These are phyloP conservation scores for Papilio polytes DNA, from an alignment of 1,140 invertebrate species.

Conservation along the genomic window DNA sequence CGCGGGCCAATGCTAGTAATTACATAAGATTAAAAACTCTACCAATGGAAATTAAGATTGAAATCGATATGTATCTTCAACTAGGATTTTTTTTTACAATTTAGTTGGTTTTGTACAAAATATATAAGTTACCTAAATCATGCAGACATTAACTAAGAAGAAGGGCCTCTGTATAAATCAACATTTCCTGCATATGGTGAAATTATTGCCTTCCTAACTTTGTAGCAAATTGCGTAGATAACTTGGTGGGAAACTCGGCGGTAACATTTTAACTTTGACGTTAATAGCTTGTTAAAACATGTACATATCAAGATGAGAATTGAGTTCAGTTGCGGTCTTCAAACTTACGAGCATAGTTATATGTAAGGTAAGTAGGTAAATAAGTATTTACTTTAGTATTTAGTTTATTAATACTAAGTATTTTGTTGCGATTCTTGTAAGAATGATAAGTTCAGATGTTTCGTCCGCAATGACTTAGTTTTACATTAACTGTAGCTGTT, in stretches of 20 bases:
- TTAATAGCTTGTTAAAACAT: constrained; percentile 27
- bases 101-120: too few species aligned
- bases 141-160: not conserved
- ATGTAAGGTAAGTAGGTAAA: not conserved
- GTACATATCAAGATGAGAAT: not conserved
- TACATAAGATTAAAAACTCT: too few species aligned
- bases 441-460: too few species aligned
- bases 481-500: too few species aligned
- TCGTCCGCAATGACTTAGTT: too few species aligned
- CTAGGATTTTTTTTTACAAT: too few species aligned
- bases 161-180: constrained; percentile 1
- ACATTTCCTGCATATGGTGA: constrained; percentile 25
- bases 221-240: constrained; percentile 21
- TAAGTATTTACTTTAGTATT: not conserved
- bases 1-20: too few species aligned
- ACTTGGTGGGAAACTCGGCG: constrained; percentile 8
- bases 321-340: not conserved
- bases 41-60: too few species aligned
- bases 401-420: not conserved
- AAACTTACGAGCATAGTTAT: not conserved
- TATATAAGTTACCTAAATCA: not conserved
- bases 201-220: constrained; percentile 26
- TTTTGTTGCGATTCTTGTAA: too few species aligned
- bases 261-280: constrained; percentile 24
- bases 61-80: too few species aligned